Evolutionary conservation across 2,888 invertebrate species (phyloP).

Genomic region (Biston betularia): DNA sequence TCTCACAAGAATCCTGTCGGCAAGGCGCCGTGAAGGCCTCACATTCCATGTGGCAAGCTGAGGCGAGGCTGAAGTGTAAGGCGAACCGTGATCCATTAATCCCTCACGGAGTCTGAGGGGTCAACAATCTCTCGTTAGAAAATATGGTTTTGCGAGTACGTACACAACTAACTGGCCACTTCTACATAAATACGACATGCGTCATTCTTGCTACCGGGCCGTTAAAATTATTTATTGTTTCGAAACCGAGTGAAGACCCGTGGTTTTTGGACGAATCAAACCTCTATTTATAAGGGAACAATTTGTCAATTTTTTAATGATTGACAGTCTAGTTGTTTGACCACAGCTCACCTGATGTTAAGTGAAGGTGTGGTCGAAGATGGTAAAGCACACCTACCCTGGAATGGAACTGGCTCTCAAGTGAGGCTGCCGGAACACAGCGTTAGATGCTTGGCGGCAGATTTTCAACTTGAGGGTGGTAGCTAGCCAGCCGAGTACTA

Average conservation of each 20-base stretch:
- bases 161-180: constrained; percentile 29
- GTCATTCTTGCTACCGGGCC: constrained; percentile 40
- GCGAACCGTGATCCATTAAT: constrained; percentile 45
- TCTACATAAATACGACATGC: constrained; percentile 37
- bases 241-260: constrained; percentile 12
- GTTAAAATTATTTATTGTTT: constrained; percentile 34
- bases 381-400: no score
- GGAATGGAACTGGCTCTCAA: no score
- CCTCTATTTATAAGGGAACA: background rate
- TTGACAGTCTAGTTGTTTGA: no score
- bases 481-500: no score
- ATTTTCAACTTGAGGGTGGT: no score
- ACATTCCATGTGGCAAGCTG: constrained; percentile 32
- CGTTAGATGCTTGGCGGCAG: no score
- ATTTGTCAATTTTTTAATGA: background rate
- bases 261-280: constrained; percentile 5
- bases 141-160: constrained; percentile 40
- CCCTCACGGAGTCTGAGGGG: constrained; percentile 43
- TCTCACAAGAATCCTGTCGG: constrained; percentile 35
- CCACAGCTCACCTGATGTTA: no score
- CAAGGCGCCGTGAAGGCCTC: constrained; percentile 20
- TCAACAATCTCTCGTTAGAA: constrained; percentile 49
- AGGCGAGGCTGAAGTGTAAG: constrained; percentile 29
- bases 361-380: no score
- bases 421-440: no score